These are phyloP conservation scores for Sminthurides aquaticus DNA, from an alignment of 2,888 invertebrate species.

Conservation along the genomic window DNA sequence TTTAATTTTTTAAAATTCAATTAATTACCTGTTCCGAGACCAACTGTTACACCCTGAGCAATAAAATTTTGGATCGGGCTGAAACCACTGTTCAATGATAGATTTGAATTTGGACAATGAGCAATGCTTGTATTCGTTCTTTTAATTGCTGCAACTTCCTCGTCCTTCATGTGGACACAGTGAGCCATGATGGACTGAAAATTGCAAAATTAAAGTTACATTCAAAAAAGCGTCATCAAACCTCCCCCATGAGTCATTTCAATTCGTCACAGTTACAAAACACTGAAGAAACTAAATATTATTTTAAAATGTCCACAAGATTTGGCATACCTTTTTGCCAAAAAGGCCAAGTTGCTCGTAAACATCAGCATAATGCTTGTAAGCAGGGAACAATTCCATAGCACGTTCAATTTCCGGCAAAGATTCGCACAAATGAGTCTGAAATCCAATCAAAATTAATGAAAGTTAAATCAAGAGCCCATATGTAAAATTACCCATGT, in stretches of 20 bases:
- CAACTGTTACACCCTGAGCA: conserved; percentile 61
- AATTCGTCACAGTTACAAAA: background rate
- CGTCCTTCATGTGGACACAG: conserved; percentile 64
- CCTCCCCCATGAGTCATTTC: no score
- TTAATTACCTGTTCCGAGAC: conserved; percentile 71
- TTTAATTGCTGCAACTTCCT: conserved; percentile 60
- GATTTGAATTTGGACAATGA: conserved; percentile 83
- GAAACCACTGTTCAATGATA: conserved; percentile 68
- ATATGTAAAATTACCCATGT: background rate
- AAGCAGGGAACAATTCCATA: conserved; percentile 53
- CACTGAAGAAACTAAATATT: background rate
- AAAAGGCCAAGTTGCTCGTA: conserved; percentile 68
- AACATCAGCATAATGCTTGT: conserved; percentile 62
- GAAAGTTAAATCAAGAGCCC: background rate
- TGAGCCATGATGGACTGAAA: conserved; percentile 72
- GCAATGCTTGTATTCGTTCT: conserved; percentile 61
- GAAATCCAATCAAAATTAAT: conserved; percentile 30
- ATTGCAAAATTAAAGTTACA: conserved; percentile 20
- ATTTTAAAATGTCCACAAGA: background rate
- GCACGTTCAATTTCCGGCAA: conserved; percentile 63
- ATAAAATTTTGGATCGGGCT: conserved; percentile 66
- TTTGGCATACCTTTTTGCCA: conserved; percentile 58
- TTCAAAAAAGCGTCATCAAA: no score
- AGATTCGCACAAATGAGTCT: conserved; percentile 84
- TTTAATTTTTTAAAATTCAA: no score